Conservation (phyloP, 2,113 vertebrate genomes). For the Toxotes jaculatrix region DNA sequence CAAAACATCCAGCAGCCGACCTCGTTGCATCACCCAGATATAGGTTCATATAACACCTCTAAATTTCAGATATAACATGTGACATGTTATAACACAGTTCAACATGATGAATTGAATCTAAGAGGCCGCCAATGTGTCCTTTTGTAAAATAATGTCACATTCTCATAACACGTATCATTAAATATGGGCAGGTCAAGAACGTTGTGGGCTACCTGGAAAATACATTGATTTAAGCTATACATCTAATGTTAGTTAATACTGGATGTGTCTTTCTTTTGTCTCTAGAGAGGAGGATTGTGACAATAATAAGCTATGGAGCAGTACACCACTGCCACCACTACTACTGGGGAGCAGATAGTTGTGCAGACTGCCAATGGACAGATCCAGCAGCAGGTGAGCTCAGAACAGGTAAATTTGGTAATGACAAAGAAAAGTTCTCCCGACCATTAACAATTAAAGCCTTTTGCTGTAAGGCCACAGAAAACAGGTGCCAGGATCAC, state of each 20-base stretch:
- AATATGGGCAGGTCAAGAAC: accelerated
- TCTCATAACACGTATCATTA: background rate
- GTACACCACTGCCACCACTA: slow-evolving; percentile 93
- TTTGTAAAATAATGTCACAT: background rate
- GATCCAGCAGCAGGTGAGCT: slow-evolving; percentile 95
- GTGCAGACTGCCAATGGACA: slow-evolving; percentile 94
- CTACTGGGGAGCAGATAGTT: slow-evolving; percentile 95
- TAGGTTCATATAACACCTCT: background rate
- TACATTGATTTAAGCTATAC: accelerated
- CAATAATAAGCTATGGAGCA: slow-evolving; percentile 89
- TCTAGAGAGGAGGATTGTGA: slow-evolving; percentile 45
- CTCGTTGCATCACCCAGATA: no score
- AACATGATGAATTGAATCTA: background rate
- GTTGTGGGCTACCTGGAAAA: background rate
- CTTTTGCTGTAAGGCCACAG: background rate
- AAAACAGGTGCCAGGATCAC: background rate
- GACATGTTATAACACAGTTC: no score
- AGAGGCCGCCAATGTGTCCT: background rate
- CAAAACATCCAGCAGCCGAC: background rate
- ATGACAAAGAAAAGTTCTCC: background rate
- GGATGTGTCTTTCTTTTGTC: slow-evolving; percentile 19
- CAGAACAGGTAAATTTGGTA: background rate
- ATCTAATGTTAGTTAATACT: background rate
- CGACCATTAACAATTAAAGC: background rate
- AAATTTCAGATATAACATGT: background rate